phyloP scores from a whole-genome alignment of 2,888 invertebrate species.

The Napeogenes inachia region DNA sequence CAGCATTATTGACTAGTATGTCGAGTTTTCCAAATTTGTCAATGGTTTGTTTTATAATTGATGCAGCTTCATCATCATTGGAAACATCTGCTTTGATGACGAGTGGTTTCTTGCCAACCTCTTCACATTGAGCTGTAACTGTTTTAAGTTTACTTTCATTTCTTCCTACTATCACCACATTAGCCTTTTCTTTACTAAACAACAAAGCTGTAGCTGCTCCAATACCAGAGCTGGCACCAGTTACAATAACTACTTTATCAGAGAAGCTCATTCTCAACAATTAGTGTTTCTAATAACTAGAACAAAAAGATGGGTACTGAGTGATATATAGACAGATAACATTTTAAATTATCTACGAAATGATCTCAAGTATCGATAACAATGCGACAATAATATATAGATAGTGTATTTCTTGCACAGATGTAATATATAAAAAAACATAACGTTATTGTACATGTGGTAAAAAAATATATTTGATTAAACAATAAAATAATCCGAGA shows the following conservation, averaged over 20 bases:
- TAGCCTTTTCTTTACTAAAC: conserved; percentile 47
- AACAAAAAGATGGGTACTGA: too few species aligned
- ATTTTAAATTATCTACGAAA: too few species aligned
- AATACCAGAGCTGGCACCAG: conserved; percentile 57
- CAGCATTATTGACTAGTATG: conserved; percentile 46
- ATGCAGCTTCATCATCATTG: conserved; percentile 33
- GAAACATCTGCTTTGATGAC: conserved; percentile 41
- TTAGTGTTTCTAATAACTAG: not conserved
- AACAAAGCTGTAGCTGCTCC: conserved; percentile 45
- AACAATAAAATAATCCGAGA: too few species aligned
- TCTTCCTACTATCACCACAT: conserved; percentile 49
- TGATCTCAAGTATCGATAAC: too few species aligned
- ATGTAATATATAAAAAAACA: too few species aligned
- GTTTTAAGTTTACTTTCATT: conserved; percentile 43
- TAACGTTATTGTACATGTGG: too few species aligned
- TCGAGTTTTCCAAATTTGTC: conserved; percentile 41
- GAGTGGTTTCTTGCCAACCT: conserved; percentile 34
- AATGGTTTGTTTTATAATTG: conserved; percentile 36
- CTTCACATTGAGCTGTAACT: conserved; percentile 41
- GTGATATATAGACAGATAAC: too few species aligned
- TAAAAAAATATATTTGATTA: too few species aligned
- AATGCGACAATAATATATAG: too few species aligned
- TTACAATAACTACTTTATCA: conserved; percentile 51
- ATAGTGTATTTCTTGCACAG: too few species aligned
- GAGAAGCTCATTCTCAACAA: conserved; percentile 43